Percentiles rank a stretch among this genome's conserved stretches.
These are phyloP conservation scores for Acomys russatus DNA, from an alignment of 2,797 vertebrate species.

Conservation along the genomic window DNA sequence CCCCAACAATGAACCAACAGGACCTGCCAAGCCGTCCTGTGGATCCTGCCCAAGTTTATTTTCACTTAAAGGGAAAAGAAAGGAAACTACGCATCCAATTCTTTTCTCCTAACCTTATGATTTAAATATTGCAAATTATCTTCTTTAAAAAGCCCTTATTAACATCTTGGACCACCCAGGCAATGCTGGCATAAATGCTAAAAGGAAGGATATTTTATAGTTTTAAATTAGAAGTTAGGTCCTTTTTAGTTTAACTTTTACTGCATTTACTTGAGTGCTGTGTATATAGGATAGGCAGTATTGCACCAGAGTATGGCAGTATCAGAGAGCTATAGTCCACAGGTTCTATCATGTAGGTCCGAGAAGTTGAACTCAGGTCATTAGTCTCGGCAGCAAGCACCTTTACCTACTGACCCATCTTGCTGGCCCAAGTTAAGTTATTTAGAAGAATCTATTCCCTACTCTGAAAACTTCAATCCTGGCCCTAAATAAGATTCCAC, in stretches of 20 bases:
- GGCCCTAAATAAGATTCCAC: slow-evolving; percentile 19
- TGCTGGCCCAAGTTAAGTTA: background rate
- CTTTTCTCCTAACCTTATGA: background rate
- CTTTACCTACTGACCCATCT: background rate
- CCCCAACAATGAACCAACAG: slow-evolving; percentile 51
- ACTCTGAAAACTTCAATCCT: slow-evolving; percentile 21
- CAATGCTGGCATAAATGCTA: background rate
- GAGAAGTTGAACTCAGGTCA: background rate
- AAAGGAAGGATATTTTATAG: background rate
- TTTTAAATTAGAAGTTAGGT: slow-evolving; percentile 54
- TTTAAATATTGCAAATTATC: background rate
- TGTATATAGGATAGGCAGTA: background rate
- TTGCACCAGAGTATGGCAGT: background rate
- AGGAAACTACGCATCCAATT: background rate
- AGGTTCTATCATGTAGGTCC: background rate
- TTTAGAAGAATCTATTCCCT: slow-evolving; percentile 8
- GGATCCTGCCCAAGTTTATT: background rate
- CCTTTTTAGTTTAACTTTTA: background rate
- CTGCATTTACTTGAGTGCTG: background rate
- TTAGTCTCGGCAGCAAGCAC: background rate
- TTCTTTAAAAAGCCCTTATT: background rate
- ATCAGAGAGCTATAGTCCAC: background rate
- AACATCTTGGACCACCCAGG: background rate
- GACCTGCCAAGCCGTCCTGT: background rate
- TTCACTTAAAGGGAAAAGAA: slow-evolving; percentile 4